phyloP scores from a whole-genome alignment of 2,113 vertebrate genomes.

The Chaetodon trifascialis region DNA sequence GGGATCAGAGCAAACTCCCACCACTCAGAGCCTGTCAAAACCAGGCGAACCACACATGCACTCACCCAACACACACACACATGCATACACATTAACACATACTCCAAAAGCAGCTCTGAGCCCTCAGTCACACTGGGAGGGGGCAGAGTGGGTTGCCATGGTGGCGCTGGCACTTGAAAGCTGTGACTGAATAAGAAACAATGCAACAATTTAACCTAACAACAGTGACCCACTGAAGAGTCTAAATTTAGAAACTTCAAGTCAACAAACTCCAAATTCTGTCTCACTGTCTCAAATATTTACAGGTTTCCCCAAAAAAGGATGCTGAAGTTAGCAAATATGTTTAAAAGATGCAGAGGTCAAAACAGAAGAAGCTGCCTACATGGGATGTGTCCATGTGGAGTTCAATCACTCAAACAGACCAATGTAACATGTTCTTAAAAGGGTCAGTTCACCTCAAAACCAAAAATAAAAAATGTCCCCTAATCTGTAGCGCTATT shows the following conservation, averaged over 20 bases:
- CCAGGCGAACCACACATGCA: constrained; percentile 55
- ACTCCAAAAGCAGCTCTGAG: constrained; percentile 48
- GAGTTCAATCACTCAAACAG: too few relatives aligned
- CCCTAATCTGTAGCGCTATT: too few relatives aligned
- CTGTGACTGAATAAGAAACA: constrained; percentile 56
- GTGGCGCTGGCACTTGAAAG: constrained; percentile 67
- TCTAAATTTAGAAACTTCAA: constrained; percentile 57
- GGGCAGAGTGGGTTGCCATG: constrained; percentile 69
- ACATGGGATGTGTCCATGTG: too few relatives aligned
- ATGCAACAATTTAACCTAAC: constrained; percentile 58
- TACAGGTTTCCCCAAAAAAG: background rate
- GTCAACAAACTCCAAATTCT: constrained; percentile 21
- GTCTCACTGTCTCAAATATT: constrained; percentile 7
- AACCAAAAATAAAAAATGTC: too few relatives aligned
- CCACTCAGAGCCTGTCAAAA: constrained; percentile 74
- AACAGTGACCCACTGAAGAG: constrained; percentile 54
- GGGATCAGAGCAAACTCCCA: constrained; percentile 77
- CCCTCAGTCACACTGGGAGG: constrained; percentile 60
- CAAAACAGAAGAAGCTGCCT: background rate
- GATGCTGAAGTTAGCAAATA: background rate
- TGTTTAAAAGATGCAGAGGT: background rate
- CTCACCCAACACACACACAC: constrained; percentile 23
- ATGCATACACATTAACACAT: constrained; percentile 33
- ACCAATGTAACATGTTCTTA: too few relatives aligned
- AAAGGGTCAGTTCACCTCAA: too few relatives aligned